A percentile compares a stretch with the other conserved stretches of the same genome.
These are phyloP conservation scores for Brachionus koreanus DNA, from an alignment of 1,140 invertebrate species.

Conservation along the genomic window DNA sequence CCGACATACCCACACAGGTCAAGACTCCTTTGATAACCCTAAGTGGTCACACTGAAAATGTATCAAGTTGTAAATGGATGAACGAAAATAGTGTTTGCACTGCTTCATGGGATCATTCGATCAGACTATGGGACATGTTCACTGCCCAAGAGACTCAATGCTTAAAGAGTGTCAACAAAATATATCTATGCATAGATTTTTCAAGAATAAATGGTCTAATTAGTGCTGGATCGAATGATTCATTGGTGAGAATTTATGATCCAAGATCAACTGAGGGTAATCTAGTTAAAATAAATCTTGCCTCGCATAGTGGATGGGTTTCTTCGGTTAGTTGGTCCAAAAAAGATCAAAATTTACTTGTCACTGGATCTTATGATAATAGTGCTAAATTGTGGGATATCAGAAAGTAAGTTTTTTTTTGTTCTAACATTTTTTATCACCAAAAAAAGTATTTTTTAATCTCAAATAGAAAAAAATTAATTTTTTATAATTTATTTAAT, in stretches of 20 bases:
- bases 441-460: slow-evolving; percentile 7
- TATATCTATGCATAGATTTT: slow-evolving; percentile 30
- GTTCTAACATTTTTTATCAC: not conserved
- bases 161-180: slow-evolving; percentile 48
- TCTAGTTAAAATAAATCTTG: slow-evolving; percentile 78
- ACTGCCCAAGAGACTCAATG: slow-evolving; percentile 58
- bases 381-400: slow-evolving; percentile 91
- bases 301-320: slow-evolving; percentile 87
- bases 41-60: slow-evolving; percentile 82
- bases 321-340: slow-evolving; percentile 81
- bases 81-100: slow-evolving; percentile 70
- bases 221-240: slow-evolving; percentile 16
- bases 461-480: no score
- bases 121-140: slow-evolving; percentile 88
- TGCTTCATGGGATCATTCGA: slow-evolving; percentile 87
- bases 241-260: slow-evolving; percentile 28
- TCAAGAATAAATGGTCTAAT: slow-evolving; percentile 25
- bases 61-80: slow-evolving; percentile 79
- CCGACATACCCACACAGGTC: slow-evolving; percentile 44
- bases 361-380: slow-evolving; percentile 86
- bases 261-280: slow-evolving; percentile 67
- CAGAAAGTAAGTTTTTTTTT: slow-evolving; percentile 65
- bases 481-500: no score
- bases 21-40: slow-evolving; percentile 80
- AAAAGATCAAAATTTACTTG: slow-evolving; percentile 76